phyloP scores from a whole-genome alignment of 1,140 invertebrate genomes.

The Aleiodes sp. region DNA sequence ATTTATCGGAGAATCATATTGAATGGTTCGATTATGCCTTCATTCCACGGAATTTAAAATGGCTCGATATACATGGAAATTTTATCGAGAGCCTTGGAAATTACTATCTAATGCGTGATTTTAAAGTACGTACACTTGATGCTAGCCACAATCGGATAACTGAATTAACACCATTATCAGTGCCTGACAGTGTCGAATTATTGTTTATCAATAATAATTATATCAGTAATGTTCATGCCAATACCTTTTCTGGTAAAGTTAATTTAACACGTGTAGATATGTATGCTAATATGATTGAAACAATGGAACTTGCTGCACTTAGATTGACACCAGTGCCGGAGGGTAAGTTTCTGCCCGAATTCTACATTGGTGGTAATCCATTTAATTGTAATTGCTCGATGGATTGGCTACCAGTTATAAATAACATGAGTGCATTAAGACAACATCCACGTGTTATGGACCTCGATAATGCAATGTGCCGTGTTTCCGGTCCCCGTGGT shows the following conservation, averaged over 20 bases:
- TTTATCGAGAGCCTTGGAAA: slow-evolving; percentile 86
- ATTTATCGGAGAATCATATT: slow-evolving; percentile 90
- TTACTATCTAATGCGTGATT: slow-evolving; percentile 80
- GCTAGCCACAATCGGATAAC: slow-evolving; percentile 88
- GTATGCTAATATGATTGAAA: slow-evolving; percentile 86
- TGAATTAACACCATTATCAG: slow-evolving; percentile 79
- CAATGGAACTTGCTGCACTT: slow-evolving; percentile 82
- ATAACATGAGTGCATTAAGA: slow-evolving; percentile 80
- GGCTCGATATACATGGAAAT: slow-evolving; percentile 90
- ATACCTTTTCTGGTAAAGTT: slow-evolving; percentile 86
- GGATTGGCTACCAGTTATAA: slow-evolving; percentile 90
- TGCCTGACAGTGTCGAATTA: slow-evolving; percentile 89
- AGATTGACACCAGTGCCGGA: slow-evolving; percentile 76
- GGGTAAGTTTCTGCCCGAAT: slow-evolving; percentile 79
- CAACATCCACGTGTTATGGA: slow-evolving; percentile 89
- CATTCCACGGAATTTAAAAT: slow-evolving; percentile 86
- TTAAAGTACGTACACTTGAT: slow-evolving; percentile 81
- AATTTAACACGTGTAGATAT: slow-evolving; percentile 88
- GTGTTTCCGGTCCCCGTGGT: slow-evolving; percentile 79
- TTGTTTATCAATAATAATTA: slow-evolving; percentile 91
- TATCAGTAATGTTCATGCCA: slow-evolving; percentile 79
- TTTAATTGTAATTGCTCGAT: slow-evolving; percentile 92
- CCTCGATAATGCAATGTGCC: slow-evolving; percentile 85
- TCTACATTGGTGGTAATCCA: slow-evolving; percentile 88
- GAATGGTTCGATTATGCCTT: slow-evolving; percentile 92